phyloP scores from a whole-genome alignment of 37 sponge, comb jelly and placozoan species.

The Chondrilla cf. caribensis region DNA sequence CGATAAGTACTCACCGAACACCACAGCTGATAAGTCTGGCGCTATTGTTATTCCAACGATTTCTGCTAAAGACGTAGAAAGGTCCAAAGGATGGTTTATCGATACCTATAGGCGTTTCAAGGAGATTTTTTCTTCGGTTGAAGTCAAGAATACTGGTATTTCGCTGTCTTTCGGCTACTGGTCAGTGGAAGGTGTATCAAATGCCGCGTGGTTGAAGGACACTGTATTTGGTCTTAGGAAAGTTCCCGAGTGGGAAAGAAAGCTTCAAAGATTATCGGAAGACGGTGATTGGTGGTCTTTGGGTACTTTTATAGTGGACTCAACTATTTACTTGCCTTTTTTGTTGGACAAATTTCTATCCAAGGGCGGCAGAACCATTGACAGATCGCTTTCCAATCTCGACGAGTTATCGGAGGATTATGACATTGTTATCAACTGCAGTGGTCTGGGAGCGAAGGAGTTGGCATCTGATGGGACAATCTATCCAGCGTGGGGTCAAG shows the following conservation, averaged over 20 bases:
- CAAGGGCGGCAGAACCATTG: neutral
- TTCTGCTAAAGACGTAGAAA: neutral
- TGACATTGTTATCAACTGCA: slow-evolving; percentile 56
- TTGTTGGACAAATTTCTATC: neutral
- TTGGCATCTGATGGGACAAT: slow-evolving; percentile 24
- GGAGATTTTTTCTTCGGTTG: neutral
- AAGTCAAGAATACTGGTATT: neutral
- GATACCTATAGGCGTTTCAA: neutral
- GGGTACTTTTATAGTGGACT: slow-evolving; percentile 7
- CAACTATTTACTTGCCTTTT: slow-evolving; percentile 32
- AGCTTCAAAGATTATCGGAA: neutral
- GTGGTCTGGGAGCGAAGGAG: slow-evolving; percentile 45
- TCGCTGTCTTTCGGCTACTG: neutral
- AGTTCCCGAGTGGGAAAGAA: neutral
- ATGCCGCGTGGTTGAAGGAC: no score
- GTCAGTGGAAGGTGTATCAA: neutral
- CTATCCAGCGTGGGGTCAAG: slow-evolving; percentile 39
- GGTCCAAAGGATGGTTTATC: neutral
- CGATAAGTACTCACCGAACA: slow-evolving; percentile 35
- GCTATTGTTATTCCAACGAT: slow-evolving; percentile 21
- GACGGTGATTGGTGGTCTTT: neutral
- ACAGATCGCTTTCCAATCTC: neutral
- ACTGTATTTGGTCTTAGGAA: neutral
- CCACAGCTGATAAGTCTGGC: slow-evolving; percentile 31
- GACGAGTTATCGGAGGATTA: neutral